Conservation (phyloP, 92 coral and sea anemone species). For the Palythoa grandis region DNA sequence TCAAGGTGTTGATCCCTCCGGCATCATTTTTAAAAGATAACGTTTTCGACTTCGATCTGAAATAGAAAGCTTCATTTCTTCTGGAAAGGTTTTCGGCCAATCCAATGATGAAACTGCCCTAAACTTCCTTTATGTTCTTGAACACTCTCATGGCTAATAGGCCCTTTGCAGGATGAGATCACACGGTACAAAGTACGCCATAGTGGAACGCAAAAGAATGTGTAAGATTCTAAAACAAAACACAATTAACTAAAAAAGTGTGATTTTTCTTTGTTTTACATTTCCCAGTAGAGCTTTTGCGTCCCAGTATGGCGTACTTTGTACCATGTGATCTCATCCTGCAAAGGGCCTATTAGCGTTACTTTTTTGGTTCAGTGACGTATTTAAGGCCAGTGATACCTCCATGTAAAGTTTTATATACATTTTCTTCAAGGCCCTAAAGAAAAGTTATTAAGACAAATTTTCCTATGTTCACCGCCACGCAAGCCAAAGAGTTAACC, state of each 20-base stretch:
- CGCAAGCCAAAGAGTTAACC: constrained; percentile 45
- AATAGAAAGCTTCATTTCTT: constrained; percentile 54
- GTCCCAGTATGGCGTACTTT: no score
- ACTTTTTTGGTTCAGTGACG: constrained; percentile 1
- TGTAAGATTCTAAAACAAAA: no score
- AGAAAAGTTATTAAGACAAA: constrained; percentile 3
- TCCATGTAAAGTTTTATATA: constrained; percentile 45
- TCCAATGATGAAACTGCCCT: constrained; percentile 54
- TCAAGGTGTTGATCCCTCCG: constrained; percentile 47
- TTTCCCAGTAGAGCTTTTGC: no score
- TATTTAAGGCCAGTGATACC: constrained; percentile 37
- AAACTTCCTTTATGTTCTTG: constrained; percentile 49
- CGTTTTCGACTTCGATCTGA: constrained; percentile 49
- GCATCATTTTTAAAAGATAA: constrained; percentile 51
- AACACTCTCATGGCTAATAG: constrained; percentile 56
- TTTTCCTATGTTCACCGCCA: constrained; percentile 20
- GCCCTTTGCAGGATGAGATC: no score
- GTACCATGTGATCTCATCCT: no score
- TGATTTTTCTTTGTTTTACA: no score
- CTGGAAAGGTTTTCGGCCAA: constrained; percentile 37
- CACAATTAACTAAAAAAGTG: no score
- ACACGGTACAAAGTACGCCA: no score
- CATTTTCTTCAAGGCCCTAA: constrained; percentile 41
- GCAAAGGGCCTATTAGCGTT: no score
- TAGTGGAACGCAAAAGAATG: no score